Evolutionary conservation across 2,888 invertebrate genomes (phyloP).

Genomic region (Torymus auratus): DNA sequence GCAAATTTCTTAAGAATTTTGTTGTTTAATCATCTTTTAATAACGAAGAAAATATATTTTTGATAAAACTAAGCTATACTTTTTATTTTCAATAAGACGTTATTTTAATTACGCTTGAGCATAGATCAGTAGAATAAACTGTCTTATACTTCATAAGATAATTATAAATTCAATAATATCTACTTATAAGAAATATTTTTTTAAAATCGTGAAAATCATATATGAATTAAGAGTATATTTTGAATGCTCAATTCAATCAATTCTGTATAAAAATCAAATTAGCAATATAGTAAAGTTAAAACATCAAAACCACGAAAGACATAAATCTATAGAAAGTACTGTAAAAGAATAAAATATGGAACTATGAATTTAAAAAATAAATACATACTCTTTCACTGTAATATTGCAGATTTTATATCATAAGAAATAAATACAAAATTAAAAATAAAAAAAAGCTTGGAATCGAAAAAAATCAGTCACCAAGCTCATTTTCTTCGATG

Average conservation of each 20-base stretch:
- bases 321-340: slow-evolving; percentile 40
- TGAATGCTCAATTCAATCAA: slow-evolving; percentile 28
- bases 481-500: slow-evolving; percentile 6
- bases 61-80: slow-evolving; percentile 48
- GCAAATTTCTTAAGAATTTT: slow-evolving; percentile 25
- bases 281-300: slow-evolving; percentile 33
- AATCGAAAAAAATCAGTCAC: slow-evolving; percentile 20
- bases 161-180: slow-evolving; percentile 43
- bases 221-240: slow-evolving; percentile 39
- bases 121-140: slow-evolving; percentile 44
- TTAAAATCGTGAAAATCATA: slow-evolving; percentile 26
- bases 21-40: slow-evolving; percentile 12
- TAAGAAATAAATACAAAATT: slow-evolving; percentile 53
- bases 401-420: slow-evolving; percentile 49
- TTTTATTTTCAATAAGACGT: slow-evolving; percentile 46
- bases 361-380: slow-evolving; percentile 43
- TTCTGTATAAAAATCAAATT: slow-evolving; percentile 27
- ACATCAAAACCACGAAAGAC: slow-evolving; percentile 34
- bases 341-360: slow-evolving; percentile 47
- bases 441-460: slow-evolving; percentile 25
- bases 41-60: slow-evolving; percentile 29
- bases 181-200: slow-evolving; percentile 34
- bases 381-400: slow-evolving; percentile 25
- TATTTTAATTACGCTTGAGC: slow-evolving; percentile 48
- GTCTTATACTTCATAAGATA: slow-evolving; percentile 50